Base-by-base conservation (phyloP, 2,113 vertebrate genomes). In the Stomatorhinus ivindoensis region DNA sequence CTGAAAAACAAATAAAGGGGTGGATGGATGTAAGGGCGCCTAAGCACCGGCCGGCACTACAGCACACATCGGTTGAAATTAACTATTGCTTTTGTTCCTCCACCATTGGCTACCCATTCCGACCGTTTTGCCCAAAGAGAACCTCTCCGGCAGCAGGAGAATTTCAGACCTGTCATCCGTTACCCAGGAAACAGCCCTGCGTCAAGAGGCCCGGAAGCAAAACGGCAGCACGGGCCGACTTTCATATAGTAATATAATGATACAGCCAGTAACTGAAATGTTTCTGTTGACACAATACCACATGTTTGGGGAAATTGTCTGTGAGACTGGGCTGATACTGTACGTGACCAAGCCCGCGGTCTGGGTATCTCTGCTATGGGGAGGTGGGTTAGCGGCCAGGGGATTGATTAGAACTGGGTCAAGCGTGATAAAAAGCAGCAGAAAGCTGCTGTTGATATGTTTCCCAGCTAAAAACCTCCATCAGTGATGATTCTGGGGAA, bases 271-370 rank as follows among this genome's bases (percentile, higher is more conserved):
- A 80, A 42, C 73, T 42, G 31, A 27, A 80, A 80, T 80, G 73
- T 84, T 47, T 46, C 42, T 46, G 39, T 84, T 84, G 82, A 47
- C 44, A 47, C 82, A 84, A 84, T 84, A 47, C 19, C 5, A 21
- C 82, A 47, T 84, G 82, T 84, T 84, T 84, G 17, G 82, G 42
- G 82, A 82, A 82, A 82, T 44, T 82, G 76, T 82, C 76, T 44
- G 39, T 21, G 44, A 84, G 44, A 46, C 21, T 47, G 21, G 19
- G 82, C 82, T 47, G 82, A 47, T 47, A 19, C 24, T 47, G 44
- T 44, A 84, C 82, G 82, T 84, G 82, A 84, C 44, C 39, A 4
- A 84, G 39, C 3, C 39, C 15, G 1, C 9, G 82, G 44, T 84
- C 39, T 27, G 44, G 35, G 82, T 46, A 84, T 47, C 39, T 47